Base-by-base conservation (phyloP, 2,797 vertebrate genomes). In the Peromyscus aztecus region DNA sequence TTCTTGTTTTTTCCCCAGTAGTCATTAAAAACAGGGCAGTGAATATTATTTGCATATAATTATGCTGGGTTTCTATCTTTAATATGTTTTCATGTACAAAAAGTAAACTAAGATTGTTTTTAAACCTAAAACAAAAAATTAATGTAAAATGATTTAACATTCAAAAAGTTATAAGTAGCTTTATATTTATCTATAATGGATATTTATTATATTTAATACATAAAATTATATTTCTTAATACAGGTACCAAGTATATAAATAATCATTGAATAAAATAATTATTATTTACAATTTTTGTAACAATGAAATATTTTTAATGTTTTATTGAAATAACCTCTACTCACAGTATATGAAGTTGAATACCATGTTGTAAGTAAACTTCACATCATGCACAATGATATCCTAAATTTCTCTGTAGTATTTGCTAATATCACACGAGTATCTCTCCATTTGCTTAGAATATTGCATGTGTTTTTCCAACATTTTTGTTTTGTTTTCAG, bases 201-300 rank as follows among this genome's bases (percentile, higher is more conserved):
- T 90, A 87, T 69, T 92, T 61, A 76, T 40, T 88, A 40, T 29
- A 88, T 69, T 2, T 63, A 31, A 29, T 87, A 91, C 46, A 81
- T 86, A 89, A 8, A 67, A 11, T 40, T 40, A 43, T 77, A 43
- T 90, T 91, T 57, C 27, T 89, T 27, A 91, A 83, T 61, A 59
- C 23, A 85, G 34, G 37, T 83, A 17, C 69, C 17, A 88, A 73
- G 59, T 75, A 94, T 91, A 86, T 89, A 52, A 55, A 76, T 91
- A 84, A 93, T 65, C 11, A 67, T 31, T 71, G 23, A 10, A 46
- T 80, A 71, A 95, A 95, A 75, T 89, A 95, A 82, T 89, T 69
- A 83, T 95, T 94, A n/a, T 73, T 2, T 93, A 7, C 65, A 91
- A 89, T 63, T 69, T 31, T 23, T 83, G 23, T 40, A 91, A 91